These are phyloP conservation scores for Rhea pennata DNA, from an alignment of 2,113 vertebrate species.

Conservation along the genomic window DNA sequence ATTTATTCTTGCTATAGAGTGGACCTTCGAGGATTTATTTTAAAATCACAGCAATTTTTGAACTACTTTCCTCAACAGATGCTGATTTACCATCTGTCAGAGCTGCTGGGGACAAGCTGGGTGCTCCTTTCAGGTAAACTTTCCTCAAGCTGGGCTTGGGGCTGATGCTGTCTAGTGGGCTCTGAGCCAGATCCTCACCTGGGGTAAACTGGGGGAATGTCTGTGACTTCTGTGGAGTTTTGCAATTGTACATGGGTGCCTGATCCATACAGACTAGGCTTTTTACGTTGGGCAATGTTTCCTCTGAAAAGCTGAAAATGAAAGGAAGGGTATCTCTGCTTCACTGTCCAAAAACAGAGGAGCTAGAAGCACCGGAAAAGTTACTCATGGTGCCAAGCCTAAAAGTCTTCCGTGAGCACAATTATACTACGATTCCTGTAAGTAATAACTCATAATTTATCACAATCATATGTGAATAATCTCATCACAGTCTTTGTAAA, in stretches of 20 bases:
- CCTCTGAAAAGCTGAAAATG: not conserved
- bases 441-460: not conserved
- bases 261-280: accelerated
- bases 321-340: not conserved
- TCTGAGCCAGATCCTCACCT: not conserved
- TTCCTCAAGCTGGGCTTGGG: not conserved
- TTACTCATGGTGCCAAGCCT: not conserved
- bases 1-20: accelerated
- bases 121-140: conserved; percentile 26
- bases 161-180: accelerated
- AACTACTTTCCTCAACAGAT: not conserved
- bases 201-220: not conserved
- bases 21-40: accelerated
- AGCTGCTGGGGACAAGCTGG: not conserved
- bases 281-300: not conserved
- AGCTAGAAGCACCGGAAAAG: not conserved
- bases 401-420: not conserved
- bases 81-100: accelerated
- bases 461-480: accelerated
- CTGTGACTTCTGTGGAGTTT: not conserved
- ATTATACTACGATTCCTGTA: not conserved
- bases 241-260: accelerated
- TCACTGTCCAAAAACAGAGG: not conserved
- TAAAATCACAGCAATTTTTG: accelerated
- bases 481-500: not conserved